Conservation (phyloP, 2,888 invertebrate genomes). For the Leptinotarsa juncta region DNA sequence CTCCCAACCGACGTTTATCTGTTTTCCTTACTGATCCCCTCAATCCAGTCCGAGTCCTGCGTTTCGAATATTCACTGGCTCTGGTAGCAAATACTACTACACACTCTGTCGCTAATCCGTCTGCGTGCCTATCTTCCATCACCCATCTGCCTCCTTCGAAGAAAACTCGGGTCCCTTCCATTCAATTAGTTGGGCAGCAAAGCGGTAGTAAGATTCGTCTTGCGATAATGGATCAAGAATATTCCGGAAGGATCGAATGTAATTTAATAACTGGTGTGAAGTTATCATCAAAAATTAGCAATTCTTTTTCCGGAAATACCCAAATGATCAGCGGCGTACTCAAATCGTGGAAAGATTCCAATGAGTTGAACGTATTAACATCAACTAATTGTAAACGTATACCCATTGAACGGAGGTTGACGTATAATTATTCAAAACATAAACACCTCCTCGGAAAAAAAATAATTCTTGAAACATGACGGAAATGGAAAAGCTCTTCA, state of each 20-base stretch:
- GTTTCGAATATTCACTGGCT: slow-evolving; percentile 45
- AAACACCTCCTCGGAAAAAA: too few species aligned
- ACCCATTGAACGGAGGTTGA: too few species aligned
- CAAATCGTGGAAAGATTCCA: too few species aligned
- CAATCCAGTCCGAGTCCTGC: slow-evolving; percentile 56
- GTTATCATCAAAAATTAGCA: too few species aligned
- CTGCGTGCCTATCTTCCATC: slow-evolving; percentile 61
- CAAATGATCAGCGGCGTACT: too few species aligned
- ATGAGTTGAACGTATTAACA: too few species aligned
- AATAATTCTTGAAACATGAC: too few species aligned
- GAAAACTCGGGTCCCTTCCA: slow-evolving; percentile 30
- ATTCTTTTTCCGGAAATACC: too few species aligned
- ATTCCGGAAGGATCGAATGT: background rate
- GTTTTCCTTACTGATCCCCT: slow-evolving; percentile 61
- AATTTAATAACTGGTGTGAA: too few species aligned
- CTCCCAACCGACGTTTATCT: slow-evolving; percentile 54
- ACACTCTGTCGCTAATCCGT: slow-evolving; percentile 58
- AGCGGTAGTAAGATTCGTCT: background rate
- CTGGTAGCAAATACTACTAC: slow-evolving; percentile 52
- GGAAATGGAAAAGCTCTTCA: too few species aligned
- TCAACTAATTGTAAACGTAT: too few species aligned
- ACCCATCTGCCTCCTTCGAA: slow-evolving; percentile 55
- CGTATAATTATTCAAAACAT: too few species aligned
- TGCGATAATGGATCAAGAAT: background rate
- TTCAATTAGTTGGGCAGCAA: slow-evolving; percentile 12